Percentiles rank a stretch among this genome's conserved stretches.
Evolutionary conservation across 2,113 vertebrate species (phyloP).

Genomic region (Tachuris rubrigastra): DNA sequence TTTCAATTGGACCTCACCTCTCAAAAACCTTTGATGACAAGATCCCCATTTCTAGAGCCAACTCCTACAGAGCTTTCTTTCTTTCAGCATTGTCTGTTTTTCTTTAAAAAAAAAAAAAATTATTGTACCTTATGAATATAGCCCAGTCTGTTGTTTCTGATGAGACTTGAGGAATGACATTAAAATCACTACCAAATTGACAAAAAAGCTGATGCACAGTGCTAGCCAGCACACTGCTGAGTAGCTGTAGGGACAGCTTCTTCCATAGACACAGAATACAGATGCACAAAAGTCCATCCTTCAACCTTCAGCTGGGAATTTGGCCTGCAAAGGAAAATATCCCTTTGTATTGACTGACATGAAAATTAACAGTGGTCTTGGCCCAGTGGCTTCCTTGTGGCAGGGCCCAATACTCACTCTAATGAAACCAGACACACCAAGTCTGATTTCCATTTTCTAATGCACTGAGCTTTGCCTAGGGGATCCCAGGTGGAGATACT

Average conservation of each 20-base stretch:
- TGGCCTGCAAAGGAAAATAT: background rate
- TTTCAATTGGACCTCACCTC: background rate
- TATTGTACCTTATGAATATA: background rate
- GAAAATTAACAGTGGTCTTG: background rate
- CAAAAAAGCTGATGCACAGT: background rate
- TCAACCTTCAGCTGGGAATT: background rate
- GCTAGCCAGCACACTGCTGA: background rate
- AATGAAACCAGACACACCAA: background rate
- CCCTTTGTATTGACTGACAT: background rate
- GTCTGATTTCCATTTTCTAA: background rate
- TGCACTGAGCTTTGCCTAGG: background rate
- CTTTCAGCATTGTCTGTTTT: background rate
- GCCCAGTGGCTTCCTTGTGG: background rate
- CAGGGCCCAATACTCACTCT: background rate
- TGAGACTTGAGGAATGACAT: background rate
- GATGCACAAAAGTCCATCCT: background rate
- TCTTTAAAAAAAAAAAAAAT: background rate
- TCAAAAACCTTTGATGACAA: background rate
- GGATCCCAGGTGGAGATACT: accelerated
- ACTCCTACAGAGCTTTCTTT: background rate
- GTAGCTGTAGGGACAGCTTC: background rate
- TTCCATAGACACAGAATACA: background rate
- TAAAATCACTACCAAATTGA: background rate
- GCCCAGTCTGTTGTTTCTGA: background rate
- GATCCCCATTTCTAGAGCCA: background rate